Percentiles rank a stretch among this genome's conserved stretches.
phyloP scores from a whole-genome alignment of 2,888 invertebrate genomes.

The Athalia rosae region DNA sequence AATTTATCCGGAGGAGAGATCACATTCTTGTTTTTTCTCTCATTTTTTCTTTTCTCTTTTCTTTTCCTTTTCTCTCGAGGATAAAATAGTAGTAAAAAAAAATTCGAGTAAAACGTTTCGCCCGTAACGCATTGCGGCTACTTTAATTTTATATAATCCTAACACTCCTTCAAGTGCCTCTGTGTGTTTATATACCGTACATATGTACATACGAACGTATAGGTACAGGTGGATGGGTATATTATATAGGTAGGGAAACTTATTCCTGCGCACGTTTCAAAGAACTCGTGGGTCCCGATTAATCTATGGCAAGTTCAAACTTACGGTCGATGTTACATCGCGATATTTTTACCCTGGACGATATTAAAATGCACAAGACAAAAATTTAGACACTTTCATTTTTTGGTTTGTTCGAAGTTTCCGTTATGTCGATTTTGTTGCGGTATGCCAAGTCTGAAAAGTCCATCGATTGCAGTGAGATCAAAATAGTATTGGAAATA shows the following conservation, averaged over 20 bases:
- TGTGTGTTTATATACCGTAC: neutral
- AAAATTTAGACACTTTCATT: too few species aligned
- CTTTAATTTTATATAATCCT: slow-evolving; percentile 30
- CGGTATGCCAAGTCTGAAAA: too few species aligned
- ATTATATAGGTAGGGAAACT: neutral
- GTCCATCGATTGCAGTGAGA: too few species aligned
- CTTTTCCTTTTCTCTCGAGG: neutral
- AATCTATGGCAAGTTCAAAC: slow-evolving; percentile 2
- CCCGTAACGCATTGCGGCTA: slow-evolving; percentile 18
- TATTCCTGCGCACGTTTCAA: slow-evolving; percentile 6
- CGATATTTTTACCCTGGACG: neutral
- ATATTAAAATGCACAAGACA: neutral
- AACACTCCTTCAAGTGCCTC: too few species aligned
- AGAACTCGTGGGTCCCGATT: neutral
- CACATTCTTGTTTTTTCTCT: neutral
- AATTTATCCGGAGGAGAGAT: slow-evolving; percentile 1
- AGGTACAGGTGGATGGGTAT: neutral
- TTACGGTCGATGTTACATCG: neutral
- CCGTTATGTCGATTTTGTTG: too few species aligned
- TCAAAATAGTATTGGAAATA: too few species aligned
- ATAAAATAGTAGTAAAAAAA: neutral
- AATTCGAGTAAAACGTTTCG: slow-evolving; percentile 7
- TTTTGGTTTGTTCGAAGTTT: too few species aligned
- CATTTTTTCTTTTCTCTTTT: too few species aligned
- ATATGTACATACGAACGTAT: neutral